A percentile compares a stretch with the other conserved stretches of the same genome.
phyloP scores from a whole-genome alignment of 1,140 invertebrate species.

The Holcopasites calliopsidis region DNA sequence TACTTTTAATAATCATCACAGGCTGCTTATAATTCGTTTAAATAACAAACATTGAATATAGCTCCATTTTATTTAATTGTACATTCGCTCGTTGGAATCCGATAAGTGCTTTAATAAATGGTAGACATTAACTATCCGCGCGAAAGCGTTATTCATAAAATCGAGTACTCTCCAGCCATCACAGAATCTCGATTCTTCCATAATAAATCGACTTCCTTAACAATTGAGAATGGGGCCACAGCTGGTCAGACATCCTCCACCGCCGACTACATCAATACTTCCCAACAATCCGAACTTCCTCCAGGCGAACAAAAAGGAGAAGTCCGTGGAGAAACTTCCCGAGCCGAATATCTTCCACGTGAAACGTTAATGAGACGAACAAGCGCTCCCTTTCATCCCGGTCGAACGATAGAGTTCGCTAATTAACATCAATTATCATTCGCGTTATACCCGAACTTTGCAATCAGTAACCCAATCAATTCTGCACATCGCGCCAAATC shows the following conservation, averaged over 20 bases:
- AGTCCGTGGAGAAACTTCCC: slow-evolving; percentile 14
- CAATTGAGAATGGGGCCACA: slow-evolving; percentile 22
- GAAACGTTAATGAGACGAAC: slow-evolving; percentile 44
- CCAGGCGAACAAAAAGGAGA: slow-evolving; percentile 15
- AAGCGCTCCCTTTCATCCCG: slow-evolving; percentile 19
- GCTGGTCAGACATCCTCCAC: slow-evolving; percentile 26
- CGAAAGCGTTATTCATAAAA: neutral
- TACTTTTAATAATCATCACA: neutral
- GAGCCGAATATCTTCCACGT: slow-evolving; percentile 28
- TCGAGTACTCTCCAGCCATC: neutral
- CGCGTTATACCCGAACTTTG: neutral
- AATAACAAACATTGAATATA: no score
- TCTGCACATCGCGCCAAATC: neutral
- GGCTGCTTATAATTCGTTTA: no score
- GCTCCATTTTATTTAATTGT: no score
- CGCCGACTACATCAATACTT: slow-evolving; percentile 18
- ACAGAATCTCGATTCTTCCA: slow-evolving; percentile 4
- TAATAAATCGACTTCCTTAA: slow-evolving; percentile 29
- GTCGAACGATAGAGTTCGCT: slow-evolving; percentile 24
- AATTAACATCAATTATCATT: slow-evolving; percentile 29
- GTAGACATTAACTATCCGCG: neutral
- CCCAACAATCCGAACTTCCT: slow-evolving; percentile 17
- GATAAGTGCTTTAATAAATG: neutral
- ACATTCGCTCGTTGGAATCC: no score
- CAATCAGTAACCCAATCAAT: neutral